These are phyloP conservation scores for Ochlodes sylvanus DNA, from an alignment of 2,888 invertebrate species.

Conservation along the genomic window DNA sequence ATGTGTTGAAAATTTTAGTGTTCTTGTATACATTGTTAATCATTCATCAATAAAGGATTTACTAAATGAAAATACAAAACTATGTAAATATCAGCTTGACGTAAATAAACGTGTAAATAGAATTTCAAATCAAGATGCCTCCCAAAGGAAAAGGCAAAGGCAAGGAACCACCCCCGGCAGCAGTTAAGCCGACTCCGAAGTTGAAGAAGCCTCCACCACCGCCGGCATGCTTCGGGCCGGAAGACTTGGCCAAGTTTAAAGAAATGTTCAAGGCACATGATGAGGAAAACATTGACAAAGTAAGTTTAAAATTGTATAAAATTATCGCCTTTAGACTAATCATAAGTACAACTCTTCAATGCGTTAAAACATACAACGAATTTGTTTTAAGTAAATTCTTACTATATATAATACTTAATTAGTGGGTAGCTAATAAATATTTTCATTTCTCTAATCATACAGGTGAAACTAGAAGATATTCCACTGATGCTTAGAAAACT, in stretches of 20 bases:
- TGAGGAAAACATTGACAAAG: slow-evolving; percentile 73
- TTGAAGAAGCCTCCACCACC: slow-evolving; percentile 74
- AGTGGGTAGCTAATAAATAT: too few relatives aligned
- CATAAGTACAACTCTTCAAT: too few relatives aligned
- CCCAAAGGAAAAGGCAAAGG: slow-evolving; percentile 60
- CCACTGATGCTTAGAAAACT: slow-evolving; percentile 71
- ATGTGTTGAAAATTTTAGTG: too few relatives aligned
- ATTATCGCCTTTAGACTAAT: too few relatives aligned
- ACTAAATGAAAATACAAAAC: neutral
- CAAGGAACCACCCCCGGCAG: slow-evolving; percentile 46
- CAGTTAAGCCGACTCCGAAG: slow-evolving; percentile 58
- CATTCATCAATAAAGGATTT: neutral
- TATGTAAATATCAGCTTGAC: neutral
- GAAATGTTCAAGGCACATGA: slow-evolving; percentile 68
- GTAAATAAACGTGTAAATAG: neutral
- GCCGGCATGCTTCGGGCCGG: slow-evolving; percentile 67
- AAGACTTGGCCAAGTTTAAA: slow-evolving; percentile 67
- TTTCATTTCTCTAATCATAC: slow-evolving; percentile 8
- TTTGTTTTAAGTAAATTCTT: too few relatives aligned
- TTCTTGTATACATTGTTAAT: too few relatives aligned
- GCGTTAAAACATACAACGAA: too few relatives aligned
- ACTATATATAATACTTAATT: too few relatives aligned
- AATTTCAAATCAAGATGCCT: slow-evolving; percentile 49
- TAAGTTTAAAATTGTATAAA: slow-evolving; percentile 42
- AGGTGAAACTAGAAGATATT: slow-evolving; percentile 64